phyloP scores from a whole-genome alignment of 2,113 vertebrate genomes.

The Cromileptes altivelis region DNA sequence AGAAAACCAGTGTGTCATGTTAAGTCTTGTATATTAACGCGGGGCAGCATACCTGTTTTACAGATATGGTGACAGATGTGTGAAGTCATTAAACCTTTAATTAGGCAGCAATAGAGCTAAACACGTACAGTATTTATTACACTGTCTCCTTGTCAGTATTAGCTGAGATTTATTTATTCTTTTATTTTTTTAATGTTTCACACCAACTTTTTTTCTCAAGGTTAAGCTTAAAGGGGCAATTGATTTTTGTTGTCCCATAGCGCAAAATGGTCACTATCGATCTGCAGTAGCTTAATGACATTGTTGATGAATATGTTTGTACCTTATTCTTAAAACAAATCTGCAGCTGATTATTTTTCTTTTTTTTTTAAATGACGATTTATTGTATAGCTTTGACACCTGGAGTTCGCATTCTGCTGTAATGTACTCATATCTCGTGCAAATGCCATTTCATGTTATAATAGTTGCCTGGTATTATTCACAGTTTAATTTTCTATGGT shows the following conservation, averaged over 20 bases:
- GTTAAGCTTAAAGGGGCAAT: not conserved
- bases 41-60: not conserved
- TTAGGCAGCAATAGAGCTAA: constrained; percentile 13
- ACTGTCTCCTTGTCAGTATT: not conserved
- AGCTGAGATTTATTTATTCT: constrained; percentile 16
- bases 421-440: not conserved
- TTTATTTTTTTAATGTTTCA: constrained; percentile 16
- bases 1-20: not conserved
- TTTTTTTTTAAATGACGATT: not conserved
- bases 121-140: constrained; percentile 9
- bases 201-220: not conserved
- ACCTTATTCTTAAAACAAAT: not conserved
- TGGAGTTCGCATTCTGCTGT: not conserved
- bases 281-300: not conserved
- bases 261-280: not conserved
- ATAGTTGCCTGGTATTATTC: not conserved
- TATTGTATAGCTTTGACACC: not conserved
- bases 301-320: not conserved
- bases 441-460: not conserved
- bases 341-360: not conserved
- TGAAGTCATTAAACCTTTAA: not conserved
- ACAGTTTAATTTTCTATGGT: not conserved
- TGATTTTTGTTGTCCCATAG: not conserved
- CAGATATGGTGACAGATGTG: not conserved
- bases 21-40: not conserved